These are phyloP conservation scores for Cranoglanis bouderius DNA, from an alignment of 2,113 vertebrate species.

Conservation along the genomic window DNA sequence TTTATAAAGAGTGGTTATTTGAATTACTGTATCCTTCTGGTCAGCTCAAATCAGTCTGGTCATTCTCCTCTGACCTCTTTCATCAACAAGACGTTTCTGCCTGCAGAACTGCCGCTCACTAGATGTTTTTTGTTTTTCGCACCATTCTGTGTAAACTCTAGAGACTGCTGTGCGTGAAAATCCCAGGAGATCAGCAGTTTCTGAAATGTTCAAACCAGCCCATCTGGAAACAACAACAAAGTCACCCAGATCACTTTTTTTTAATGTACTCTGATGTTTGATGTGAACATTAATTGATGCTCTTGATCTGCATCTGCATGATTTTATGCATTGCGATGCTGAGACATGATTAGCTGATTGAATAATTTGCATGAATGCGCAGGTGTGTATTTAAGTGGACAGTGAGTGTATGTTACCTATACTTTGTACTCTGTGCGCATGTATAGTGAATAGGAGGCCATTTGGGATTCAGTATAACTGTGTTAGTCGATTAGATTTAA, in stretches of 20 bases:
- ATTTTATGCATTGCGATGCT: not conserved
- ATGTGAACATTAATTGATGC: not conserved
- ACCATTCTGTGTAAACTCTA: not conserved
- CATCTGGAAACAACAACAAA: not conserved
- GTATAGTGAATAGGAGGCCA: not conserved
- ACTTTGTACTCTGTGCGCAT: not conserved
- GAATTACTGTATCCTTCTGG: not conserved
- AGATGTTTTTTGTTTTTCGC: not conserved
- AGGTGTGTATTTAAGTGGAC: not conserved
- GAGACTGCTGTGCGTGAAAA: not conserved
- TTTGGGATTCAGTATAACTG: not conserved
- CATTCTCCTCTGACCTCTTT: not conserved
- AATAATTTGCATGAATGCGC: not conserved
- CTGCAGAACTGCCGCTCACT: not conserved
- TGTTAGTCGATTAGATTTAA: not conserved
- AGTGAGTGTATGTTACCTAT: not conserved
- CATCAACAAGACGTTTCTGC: not conserved
- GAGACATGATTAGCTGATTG: not conserved
- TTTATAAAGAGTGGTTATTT: not conserved
- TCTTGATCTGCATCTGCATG: not conserved
- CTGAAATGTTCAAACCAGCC: not conserved
- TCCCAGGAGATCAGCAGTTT: not conserved
- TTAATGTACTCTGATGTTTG: not conserved
- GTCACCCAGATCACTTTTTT: not conserved
- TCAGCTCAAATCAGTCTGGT: not conserved